Conservation (phyloP, 2,113 vertebrate genomes). For the Copsychus sechellarum region DNA sequence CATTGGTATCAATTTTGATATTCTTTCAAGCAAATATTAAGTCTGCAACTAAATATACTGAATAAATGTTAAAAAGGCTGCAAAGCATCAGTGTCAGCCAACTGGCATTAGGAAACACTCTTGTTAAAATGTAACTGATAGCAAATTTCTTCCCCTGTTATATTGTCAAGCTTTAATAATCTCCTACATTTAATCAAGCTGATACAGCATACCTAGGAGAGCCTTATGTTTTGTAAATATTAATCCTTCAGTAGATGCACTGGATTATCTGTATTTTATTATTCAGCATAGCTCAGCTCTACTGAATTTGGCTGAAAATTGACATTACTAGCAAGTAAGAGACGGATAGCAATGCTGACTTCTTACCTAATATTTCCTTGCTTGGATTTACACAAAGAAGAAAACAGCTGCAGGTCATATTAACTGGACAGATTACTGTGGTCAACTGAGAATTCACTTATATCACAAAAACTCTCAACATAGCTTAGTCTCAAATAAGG, state of each 20-base stretch:
- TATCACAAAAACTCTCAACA: neutral
- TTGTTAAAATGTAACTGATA: conserved; percentile 44
- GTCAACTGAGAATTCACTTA: neutral
- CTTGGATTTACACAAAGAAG: neutral
- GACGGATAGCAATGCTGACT: neutral
- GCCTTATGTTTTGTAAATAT: conserved; percentile 27
- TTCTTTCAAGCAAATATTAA: conserved; percentile 11
- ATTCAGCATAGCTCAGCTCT: neutral
- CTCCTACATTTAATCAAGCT: conserved; percentile 9
- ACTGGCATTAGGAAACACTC: neutral
- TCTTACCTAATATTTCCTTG: neutral
- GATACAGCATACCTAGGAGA: neutral
- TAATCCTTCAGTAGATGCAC: conserved; percentile 30
- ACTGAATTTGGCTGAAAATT: conserved; percentile 2
- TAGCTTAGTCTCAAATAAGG: neutral
- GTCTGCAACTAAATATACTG: conserved; percentile 23
- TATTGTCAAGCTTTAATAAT: conserved; percentile 23
- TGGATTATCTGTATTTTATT: conserved; percentile 47
- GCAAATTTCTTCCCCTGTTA: conserved; percentile 27
- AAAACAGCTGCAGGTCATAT: neutral
- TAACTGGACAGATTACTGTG: neutral
- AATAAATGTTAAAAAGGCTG: neutral
- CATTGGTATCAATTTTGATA: conserved; percentile 4
- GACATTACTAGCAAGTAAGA: neutral
- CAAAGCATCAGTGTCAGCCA: conserved; percentile 4